phyloP scores from a whole-genome alignment of 2,797 vertebrate genomes.

The Takifugu rubripes region DNA sequence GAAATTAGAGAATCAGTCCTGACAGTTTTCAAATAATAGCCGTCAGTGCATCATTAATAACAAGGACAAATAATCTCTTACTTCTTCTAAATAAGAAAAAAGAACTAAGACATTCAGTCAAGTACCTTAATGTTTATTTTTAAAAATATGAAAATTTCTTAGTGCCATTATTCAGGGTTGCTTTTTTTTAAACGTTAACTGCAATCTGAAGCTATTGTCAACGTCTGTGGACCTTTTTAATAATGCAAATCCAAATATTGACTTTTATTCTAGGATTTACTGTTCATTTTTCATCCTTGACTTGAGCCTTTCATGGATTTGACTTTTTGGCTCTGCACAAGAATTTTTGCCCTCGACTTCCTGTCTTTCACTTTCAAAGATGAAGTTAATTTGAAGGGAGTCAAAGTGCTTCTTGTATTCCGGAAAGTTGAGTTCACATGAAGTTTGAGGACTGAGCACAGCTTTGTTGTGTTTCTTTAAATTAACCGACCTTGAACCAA shows the following conservation, averaged over 20 bases:
- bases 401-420: slow-evolving; percentile 27
- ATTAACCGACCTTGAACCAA: not conserved
- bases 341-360: slow-evolving; percentile 23
- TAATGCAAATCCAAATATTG: slow-evolving; percentile 20
- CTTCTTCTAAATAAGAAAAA: no score
- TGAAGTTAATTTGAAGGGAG: slow-evolving; percentile 20
- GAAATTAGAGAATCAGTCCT: no score
- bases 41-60: no score
- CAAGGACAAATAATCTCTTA: no score
- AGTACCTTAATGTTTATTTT: no score
- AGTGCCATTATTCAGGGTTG: no score
- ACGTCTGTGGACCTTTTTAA: slow-evolving; percentile 4
- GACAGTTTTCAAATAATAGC: no score
- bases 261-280: slow-evolving; percentile 18
- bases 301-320: slow-evolving; percentile 18
- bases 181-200: slow-evolving; percentile 7
- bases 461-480: slow-evolving; percentile 5
- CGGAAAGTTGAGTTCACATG: slow-evolving; percentile 8
- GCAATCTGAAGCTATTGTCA: slow-evolving; percentile 25
- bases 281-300: not conserved
- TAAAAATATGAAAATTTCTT: no score
- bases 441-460: not conserved
- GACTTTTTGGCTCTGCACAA: slow-evolving; percentile 26
- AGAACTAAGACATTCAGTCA: no score
- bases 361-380: slow-evolving; percentile 10